Evolutionary conservation across 2,888 invertebrate genomes (phyloP).

Genomic region (Meloe dianella): DNA sequence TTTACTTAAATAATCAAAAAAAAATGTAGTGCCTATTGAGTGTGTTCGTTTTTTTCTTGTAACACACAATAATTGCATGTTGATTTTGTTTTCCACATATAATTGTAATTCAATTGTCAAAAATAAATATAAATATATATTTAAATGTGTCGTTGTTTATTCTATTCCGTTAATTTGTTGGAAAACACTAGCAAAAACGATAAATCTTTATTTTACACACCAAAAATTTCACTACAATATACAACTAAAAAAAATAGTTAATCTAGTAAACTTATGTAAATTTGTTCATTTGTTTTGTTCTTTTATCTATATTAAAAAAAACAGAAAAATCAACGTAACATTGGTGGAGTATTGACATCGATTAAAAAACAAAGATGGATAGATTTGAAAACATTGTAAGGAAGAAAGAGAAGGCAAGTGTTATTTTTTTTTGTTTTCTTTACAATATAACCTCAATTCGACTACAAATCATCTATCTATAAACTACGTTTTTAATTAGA

Average conservation of each 20-base stretch:
- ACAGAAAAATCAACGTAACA: background rate
- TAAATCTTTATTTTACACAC: constrained; percentile 18
- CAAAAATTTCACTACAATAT: background rate
- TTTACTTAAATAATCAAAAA: background rate
- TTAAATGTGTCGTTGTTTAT: constrained; percentile 15
- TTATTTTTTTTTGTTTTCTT: background rate
- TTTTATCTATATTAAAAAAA: background rate
- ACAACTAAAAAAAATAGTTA: background rate
- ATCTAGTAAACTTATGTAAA: background rate
- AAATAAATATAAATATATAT: constrained; percentile 29
- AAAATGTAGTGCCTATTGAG: constrained; percentile 3
- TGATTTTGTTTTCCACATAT: background rate
- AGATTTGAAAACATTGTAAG: background rate
- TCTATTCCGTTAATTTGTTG: background rate
- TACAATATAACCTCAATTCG: constrained; percentile 15
- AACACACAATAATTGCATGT: background rate
- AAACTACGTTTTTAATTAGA: constrained; percentile 30
- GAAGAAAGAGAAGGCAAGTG: background rate
- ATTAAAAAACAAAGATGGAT: background rate
- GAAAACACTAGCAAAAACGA: background rate
- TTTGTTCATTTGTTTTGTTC: background rate
- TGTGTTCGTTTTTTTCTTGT: background rate
- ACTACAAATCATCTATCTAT: constrained; percentile 23
- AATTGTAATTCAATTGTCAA: constrained; percentile 28
- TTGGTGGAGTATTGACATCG: no score